Conservation (phyloP, 2,888 invertebrate genomes). For the Drosophila helvetica region DNA sequence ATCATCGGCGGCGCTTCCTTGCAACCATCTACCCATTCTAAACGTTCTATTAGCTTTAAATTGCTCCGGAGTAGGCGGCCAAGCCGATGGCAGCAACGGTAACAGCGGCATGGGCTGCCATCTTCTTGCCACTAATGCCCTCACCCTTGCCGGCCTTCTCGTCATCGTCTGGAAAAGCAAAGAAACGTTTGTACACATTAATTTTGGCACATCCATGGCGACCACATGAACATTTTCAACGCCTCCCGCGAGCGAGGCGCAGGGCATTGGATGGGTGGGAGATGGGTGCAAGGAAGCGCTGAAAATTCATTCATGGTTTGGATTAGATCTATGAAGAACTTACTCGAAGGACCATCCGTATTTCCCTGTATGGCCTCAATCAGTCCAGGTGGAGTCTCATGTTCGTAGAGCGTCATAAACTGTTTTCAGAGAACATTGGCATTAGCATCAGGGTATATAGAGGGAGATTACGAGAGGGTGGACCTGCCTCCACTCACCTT, state of each 20-base stretch:
- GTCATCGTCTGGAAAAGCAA: conserved; percentile 44
- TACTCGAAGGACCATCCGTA: conserved; percentile 35
- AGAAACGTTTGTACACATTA: conserved; percentile 21
- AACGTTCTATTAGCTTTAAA: background rate
- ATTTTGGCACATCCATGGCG: conserved; percentile 1
- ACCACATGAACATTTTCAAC: conserved; percentile 47
- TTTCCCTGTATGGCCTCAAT: conserved; percentile 57
- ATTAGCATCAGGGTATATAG: no score
- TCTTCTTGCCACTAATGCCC: background rate
- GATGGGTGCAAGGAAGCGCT: conserved; percentile 46
- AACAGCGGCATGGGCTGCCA: background rate
- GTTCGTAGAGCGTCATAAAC: conserved; percentile 4
- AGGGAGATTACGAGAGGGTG: background rate
- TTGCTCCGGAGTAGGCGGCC: background rate
- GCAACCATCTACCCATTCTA: background rate
- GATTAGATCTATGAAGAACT: conserved; percentile 24
- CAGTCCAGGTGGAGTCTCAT: conserved; percentile 40
- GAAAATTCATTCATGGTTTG: conserved; percentile 13
- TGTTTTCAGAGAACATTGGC: background rate
- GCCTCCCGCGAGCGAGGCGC: conserved; percentile 45
- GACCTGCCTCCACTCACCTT: conserved; percentile 51
- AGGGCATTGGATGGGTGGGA: background rate
- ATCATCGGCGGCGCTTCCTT: background rate
- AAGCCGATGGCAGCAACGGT: conserved; percentile 7
- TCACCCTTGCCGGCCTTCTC: background rate